These are phyloP conservation scores for Eufriesea mexicana DNA, from an alignment of 1,140 invertebrate genomes.

Conservation along the genomic window DNA sequence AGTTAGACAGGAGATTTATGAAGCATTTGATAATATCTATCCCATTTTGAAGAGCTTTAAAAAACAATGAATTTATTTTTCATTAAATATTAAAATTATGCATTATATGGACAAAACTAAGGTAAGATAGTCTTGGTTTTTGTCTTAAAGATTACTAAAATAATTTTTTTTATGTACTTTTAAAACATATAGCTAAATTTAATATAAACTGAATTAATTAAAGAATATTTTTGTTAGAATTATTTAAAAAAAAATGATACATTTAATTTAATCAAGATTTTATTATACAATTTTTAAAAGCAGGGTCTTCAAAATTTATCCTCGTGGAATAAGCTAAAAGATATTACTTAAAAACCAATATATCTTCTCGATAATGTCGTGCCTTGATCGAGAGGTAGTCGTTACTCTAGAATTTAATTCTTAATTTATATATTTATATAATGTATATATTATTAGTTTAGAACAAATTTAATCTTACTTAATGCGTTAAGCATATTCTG, in stretches of 20 bases:
- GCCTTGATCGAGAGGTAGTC: constrained; percentile 37
- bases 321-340: not conserved
- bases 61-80: constrained; percentile 87
- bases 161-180: not conserved
- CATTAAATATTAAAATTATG: not conserved
- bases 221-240: not conserved
- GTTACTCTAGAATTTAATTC: not conserved
- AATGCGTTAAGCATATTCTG: not conserved
- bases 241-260: not conserved
- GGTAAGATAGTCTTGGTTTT: constrained; percentile 25
- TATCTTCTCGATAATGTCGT: constrained; percentile 32
- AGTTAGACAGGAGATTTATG: constrained; percentile 98
- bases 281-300: constrained; percentile 2
- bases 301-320: not conserved
- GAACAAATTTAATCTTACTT: constrained; percentile 6
- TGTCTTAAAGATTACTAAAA: not conserved
- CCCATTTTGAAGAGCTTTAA: constrained; percentile 99
- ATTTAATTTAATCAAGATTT: not conserved
- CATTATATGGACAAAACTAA: not conserved
- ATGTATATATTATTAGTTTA: not conserved
- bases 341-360: constrained; percentile 9
- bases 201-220: not conserved
- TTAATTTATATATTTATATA: constrained; percentile 26
- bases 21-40: constrained; percentile 99
- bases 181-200: not conserved